Evolutionary conservation across 2,888 invertebrate species (phyloP).

Genomic region (Orthosia cruda): DNA sequence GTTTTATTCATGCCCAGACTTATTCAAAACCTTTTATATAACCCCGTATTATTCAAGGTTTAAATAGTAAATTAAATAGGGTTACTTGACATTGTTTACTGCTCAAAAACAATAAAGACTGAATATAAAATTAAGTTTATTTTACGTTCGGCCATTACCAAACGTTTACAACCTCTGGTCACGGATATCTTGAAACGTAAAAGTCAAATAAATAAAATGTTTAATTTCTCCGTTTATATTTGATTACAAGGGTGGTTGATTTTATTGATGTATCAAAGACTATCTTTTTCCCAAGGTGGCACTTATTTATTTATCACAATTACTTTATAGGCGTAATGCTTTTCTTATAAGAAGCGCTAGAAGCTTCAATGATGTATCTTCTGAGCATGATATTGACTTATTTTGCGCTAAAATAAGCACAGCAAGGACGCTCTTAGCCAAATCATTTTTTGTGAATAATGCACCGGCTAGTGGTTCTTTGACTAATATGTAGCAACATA

Average conservation of each 20-base stretch:
- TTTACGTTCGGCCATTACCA: slow-evolving; percentile 45
- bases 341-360: too few species aligned
- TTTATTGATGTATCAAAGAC: slow-evolving; percentile 13
- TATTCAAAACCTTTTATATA: not conserved
- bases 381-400: too few species aligned
- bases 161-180: slow-evolving; percentile 52
- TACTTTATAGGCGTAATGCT: too few species aligned
- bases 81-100: slow-evolving; percentile 39
- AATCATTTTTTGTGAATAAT: too few species aligned
- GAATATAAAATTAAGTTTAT: slow-evolving; percentile 52
- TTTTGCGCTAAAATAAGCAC: too few species aligned
- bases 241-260: slow-evolving; percentile 8
- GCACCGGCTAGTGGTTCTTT: too few species aligned
- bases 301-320: too few species aligned
- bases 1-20: too few species aligned
- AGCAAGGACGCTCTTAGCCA: too few species aligned
- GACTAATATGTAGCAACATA: too few species aligned
- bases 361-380: too few species aligned
- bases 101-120: slow-evolving; percentile 51
- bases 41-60: not conserved
- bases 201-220: slow-evolving; percentile 55
- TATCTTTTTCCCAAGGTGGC: too few species aligned
- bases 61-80: slow-evolving; percentile 24
- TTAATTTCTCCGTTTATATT: slow-evolving; percentile 40
- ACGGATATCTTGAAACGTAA: slow-evolving; percentile 44